Conservation (phyloP, 2,113 vertebrate species). For the Megaceryle maxima region DNA sequence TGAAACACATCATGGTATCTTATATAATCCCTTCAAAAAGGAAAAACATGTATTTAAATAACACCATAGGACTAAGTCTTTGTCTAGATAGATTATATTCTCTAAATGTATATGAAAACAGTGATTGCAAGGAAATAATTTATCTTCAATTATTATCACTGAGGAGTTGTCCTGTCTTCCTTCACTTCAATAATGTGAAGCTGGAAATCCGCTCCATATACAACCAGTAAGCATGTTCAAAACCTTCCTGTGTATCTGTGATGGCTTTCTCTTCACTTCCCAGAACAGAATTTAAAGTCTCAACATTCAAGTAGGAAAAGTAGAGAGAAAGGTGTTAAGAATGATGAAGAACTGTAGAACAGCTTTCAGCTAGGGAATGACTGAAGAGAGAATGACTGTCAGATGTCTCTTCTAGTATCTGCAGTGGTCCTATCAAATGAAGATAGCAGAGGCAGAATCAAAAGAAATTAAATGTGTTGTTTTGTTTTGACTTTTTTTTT, state of each 20-base stretch:
- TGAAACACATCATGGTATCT: neutral
- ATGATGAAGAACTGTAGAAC: neutral
- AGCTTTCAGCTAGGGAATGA: neutral
- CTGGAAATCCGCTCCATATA: neutral
- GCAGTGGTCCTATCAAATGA: neutral
- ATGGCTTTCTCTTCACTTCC: neutral
- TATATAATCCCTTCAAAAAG: neutral
- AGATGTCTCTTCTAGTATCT: too few relatives aligned
- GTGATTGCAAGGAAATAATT: neutral
- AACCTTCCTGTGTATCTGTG: neutral
- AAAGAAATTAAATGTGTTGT: neutral
- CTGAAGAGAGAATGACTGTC: neutral
- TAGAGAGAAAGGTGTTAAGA: neutral
- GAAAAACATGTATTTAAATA: neutral
- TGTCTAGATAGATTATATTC: neutral
- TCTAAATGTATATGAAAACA: neutral
- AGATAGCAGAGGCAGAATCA: neutral
- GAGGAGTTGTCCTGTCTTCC: neutral
- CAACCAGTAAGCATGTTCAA: neutral
- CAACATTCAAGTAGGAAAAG: neutral
- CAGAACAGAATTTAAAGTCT: neutral
- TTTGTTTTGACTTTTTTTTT: neutral
- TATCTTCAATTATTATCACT: neutral
- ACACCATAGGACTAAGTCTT: neutral
- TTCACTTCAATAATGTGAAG: neutral